Evolutionary conservation across 1,140 invertebrate genomes (phyloP).

Genomic region (Episyrphus balteatus): DNA sequence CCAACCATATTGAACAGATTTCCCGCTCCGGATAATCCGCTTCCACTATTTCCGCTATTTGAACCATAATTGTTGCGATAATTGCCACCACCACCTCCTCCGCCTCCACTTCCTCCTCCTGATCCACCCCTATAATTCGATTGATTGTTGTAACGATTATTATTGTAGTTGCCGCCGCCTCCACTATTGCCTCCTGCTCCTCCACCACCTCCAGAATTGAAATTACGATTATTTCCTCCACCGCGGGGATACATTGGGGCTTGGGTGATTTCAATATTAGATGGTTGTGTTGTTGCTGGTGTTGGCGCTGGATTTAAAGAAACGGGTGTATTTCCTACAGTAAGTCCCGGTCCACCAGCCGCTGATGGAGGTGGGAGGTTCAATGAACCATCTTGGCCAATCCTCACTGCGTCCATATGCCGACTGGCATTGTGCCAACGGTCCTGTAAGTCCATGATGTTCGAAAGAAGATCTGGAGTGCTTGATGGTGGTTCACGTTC

Average conservation of each 20-base stretch:
- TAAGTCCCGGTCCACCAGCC: too few relatives aligned
- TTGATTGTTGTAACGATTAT: constrained; percentile 34
- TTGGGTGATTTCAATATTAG: constrained; percentile 32
- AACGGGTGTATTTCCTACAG: not conserved
- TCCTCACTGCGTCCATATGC: constrained; percentile 24
- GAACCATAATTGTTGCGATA: constrained; percentile 12
- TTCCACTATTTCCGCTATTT: constrained; percentile 2
- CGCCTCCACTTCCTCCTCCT: constrained; percentile 32
- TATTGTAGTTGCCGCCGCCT: constrained; percentile 36
- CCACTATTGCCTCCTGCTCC: constrained; percentile 33
- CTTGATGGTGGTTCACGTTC: not conserved
- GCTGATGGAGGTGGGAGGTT: constrained; percentile 13
- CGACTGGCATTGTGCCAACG: constrained; percentile 49
- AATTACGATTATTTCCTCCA: constrained; percentile 33
- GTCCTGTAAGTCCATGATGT: constrained; percentile 63
- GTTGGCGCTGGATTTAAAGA: not conserved
- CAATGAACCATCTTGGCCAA: constrained; percentile 28
- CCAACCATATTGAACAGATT: constrained; percentile 3
- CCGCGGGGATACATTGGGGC: constrained; percentile 50
- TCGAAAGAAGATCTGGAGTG: constrained; percentile 51
- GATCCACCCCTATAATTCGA: constrained; percentile 30
- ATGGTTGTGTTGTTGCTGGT: not conserved
- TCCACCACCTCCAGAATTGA: constrained; percentile 36
- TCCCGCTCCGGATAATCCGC: not conserved
- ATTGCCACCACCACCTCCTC: constrained; percentile 20